A percentile compares a stretch with the other conserved stretches of the same genome.
Evolutionary conservation across 2,797 vertebrate species (phyloP).

Genomic region (Percopsis omiscomaycus): DNA sequence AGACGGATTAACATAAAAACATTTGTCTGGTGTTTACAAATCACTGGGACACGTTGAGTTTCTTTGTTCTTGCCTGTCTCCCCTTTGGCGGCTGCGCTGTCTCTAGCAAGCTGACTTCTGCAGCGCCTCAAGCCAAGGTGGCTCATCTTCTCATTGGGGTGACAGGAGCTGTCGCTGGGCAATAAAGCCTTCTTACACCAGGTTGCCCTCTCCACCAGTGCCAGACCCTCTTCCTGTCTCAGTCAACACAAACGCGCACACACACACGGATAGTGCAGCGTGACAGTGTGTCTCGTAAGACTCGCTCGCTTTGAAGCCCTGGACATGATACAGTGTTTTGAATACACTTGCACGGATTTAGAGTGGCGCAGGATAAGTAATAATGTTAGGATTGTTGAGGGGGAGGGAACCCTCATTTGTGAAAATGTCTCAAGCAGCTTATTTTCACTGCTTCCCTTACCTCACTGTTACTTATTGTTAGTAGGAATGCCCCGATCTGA

Average conservation of each 20-base stretch:
- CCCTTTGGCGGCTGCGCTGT: constrained; percentile 21
- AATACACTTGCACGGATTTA: constrained; percentile 26
- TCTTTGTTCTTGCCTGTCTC: constrained; percentile 16
- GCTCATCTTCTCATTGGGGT: constrained; percentile 34
- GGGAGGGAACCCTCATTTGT: constrained; percentile 20
- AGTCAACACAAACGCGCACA: constrained; percentile 1
- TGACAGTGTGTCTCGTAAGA: constrained; percentile 21
- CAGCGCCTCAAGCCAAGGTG: constrained; percentile 17
- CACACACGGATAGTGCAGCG: constrained; percentile 1
- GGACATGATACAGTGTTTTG: constrained; percentile 17
- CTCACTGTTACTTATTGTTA: not conserved
- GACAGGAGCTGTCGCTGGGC: constrained; percentile 40
- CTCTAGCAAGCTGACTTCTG: constrained; percentile 15
- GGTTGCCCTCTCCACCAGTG: constrained; percentile 24
- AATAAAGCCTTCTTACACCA: constrained; percentile 42
- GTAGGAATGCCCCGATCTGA: no score
- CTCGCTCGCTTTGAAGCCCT: constrained; percentile 36
- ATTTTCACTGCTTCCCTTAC: not conserved
- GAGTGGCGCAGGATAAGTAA: constrained; percentile 29
- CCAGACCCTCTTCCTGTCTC: constrained; percentile 27
- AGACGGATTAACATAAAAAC: constrained; percentile 13
- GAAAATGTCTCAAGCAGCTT: constrained; percentile 7
- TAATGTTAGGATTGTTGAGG: not conserved
- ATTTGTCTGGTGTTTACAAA: constrained; percentile 28
- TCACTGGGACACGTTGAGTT: constrained; percentile 12